These are phyloP conservation scores for Gymnothorax reevesii DNA, from an alignment of 2,797 vertebrate species.

Conservation along the genomic window DNA sequence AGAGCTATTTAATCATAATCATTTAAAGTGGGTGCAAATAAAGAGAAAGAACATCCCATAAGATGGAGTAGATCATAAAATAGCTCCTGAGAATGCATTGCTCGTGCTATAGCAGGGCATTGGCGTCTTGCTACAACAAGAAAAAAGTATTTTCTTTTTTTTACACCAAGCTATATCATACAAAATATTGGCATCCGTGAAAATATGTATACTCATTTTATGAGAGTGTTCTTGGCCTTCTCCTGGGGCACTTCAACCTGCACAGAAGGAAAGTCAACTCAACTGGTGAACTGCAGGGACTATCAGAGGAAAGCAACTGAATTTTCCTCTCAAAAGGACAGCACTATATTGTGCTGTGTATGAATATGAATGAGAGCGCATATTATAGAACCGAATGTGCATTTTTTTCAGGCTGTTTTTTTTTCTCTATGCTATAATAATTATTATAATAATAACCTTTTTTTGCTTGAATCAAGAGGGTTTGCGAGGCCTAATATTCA, in stretches of 20 bases:
- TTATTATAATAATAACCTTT: not conserved
- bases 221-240: not conserved
- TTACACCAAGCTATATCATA: not conserved
- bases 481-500: not conserved
- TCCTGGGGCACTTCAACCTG: not conserved
- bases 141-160: not conserved
- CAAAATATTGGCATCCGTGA: not conserved
- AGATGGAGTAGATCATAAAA: not conserved
- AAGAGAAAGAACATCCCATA: not conserved
- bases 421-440: not conserved
- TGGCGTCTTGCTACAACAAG: not conserved
- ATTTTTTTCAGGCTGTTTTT: too few relatives aligned
- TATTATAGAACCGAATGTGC: not conserved
- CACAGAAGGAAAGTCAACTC: not conserved
- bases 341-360: not conserved
- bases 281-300: not conserved
- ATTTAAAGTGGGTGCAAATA: not conserved
- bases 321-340: not conserved
- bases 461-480: not conserved
- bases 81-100: not conserved
- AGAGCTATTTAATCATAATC: not conserved
- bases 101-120: not conserved
- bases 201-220: slow-evolving; percentile 1
- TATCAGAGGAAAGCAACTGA: not conserved
- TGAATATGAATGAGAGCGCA: not conserved